Evolutionary conservation across 2,113 vertebrate genomes (phyloP), one percentile per base, ranked within the genome.

Genomic region (Gopherus flavomarginatus): DNA sequence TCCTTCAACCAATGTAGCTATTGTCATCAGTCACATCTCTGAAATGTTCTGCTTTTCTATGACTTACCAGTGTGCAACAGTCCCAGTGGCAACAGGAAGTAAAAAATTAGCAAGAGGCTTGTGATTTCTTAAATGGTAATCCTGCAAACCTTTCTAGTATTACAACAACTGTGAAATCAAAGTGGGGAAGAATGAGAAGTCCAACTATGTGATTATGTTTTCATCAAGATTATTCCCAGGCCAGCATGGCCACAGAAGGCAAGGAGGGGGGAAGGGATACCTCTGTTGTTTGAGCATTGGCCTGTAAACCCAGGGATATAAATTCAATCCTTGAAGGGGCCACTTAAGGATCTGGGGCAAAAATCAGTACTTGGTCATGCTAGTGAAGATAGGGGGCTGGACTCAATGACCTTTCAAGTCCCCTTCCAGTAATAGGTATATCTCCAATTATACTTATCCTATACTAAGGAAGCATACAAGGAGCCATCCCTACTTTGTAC

Each of bases 21-120:
- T 54, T 95, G 56, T 89, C 62, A 95, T 97, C 81, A 89, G 93
- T 98, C 93, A 97, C 49, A 90, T 96, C 52, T 62, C 69, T 88
- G 83, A 92, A 96, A 14, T 83, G 13, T n/a, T 85, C 80, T 53
- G 24, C 80, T 81, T 89, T 96, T 91, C 83, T 90, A 35, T 83
- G 87, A 93, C 62, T 96, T 96, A 86, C 4, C 50, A 94, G 86
- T 52, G 29, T 53, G 11, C 24, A 93, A 54, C 16, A 94, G 56
- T 14, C 52, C 78, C 59, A 96, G 42, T 90, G 44, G 54, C 96
- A 81, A 69, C 49, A 88, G 26, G 75, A 94, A 84, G 11, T 6
- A 38, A 72, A 47, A 88, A 86, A 81, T 44, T 42, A 93, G 35
- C 21, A 85, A 52, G 21, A 47, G 4, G 38, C 2, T 87, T 65